Evolutionary conservation across 2,888 invertebrate species (phyloP).

Genomic region (Pterobdella sp.): DNA sequence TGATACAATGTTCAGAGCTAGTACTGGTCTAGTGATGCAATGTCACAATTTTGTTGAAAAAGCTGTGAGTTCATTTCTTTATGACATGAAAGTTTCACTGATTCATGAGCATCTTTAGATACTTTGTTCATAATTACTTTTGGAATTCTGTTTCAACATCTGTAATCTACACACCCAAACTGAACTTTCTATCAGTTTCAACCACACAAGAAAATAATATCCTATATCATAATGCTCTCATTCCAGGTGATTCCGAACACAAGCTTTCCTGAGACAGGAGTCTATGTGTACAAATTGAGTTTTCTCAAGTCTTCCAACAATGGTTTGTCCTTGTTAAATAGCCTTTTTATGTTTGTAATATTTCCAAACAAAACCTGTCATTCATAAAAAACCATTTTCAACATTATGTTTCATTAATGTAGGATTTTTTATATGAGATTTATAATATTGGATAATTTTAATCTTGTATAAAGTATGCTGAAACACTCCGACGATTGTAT

Average conservation of each 20-base stretch:
- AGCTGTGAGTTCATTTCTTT: not conserved
- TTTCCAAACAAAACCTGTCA: too few species aligned
- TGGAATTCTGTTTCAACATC: not conserved
- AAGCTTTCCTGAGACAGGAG: not conserved
- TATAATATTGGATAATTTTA: too few species aligned
- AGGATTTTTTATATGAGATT: too few species aligned
- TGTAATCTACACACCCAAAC: not conserved
- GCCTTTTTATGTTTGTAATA: too few species aligned
- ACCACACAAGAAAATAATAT: too few species aligned
- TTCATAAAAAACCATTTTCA: too few species aligned
- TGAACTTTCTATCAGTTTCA: too few species aligned
- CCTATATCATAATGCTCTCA: not conserved
- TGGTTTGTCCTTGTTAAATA: too few species aligned
- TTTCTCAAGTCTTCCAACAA: not conserved
- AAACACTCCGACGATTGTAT: too few species aligned
- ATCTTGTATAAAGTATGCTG: too few species aligned
- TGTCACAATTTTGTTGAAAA: not conserved
- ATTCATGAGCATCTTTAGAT: not conserved
- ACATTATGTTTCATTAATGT: too few species aligned
- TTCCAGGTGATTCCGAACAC: conserved; percentile 1
- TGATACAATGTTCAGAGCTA: not conserved
- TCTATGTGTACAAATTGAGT: not conserved
- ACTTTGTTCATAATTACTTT: not conserved
- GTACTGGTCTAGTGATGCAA: not conserved
- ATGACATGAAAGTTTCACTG: too few species aligned